phyloP scores from a whole-genome alignment of 2,888 invertebrate species.

The Carpatolechia fugitivella region DNA sequence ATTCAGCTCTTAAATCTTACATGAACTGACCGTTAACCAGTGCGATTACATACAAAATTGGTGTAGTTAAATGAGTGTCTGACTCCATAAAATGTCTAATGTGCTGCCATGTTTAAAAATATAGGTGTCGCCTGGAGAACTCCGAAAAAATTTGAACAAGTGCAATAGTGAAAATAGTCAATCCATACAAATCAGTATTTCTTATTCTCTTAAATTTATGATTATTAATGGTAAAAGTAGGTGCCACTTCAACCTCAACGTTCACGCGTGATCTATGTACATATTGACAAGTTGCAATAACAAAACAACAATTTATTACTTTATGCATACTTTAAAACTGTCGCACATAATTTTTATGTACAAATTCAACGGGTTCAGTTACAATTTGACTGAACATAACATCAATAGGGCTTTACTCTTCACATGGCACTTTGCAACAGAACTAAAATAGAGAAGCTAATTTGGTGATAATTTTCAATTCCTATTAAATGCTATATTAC shows the following conservation, averaged over 20 bases:
- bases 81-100: constrained; percentile 63
- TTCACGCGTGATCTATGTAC: constrained; percentile 66
- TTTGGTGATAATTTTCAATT: constrained; percentile 50
- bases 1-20: constrained; percentile 68
- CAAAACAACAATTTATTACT: constrained; percentile 59
- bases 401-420: constrained; percentile 54
- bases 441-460: constrained; percentile 31
- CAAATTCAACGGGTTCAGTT: constrained; percentile 61
- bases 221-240: constrained; percentile 47
- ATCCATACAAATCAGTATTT: constrained; percentile 53
- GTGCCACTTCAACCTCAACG: constrained; percentile 43
- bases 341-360: constrained; percentile 65
- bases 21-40: constrained; percentile 65
- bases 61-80: constrained; percentile 70
- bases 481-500: constrained; percentile 49
- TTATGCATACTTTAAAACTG: constrained; percentile 64
- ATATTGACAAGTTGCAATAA: constrained; percentile 70
- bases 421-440: constrained; percentile 50
- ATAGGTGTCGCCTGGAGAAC: constrained; percentile 57
- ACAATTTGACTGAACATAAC: constrained; percentile 52
- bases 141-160: constrained; percentile 63
- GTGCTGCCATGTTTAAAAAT: constrained; percentile 67
- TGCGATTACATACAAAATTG: constrained; percentile 71
- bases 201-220: constrained; percentile 41
- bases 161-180: constrained; percentile 67